Evolutionary conservation across 2,113 vertebrate genomes (phyloP).

Genomic region (Eonycteris spelaea): DNA sequence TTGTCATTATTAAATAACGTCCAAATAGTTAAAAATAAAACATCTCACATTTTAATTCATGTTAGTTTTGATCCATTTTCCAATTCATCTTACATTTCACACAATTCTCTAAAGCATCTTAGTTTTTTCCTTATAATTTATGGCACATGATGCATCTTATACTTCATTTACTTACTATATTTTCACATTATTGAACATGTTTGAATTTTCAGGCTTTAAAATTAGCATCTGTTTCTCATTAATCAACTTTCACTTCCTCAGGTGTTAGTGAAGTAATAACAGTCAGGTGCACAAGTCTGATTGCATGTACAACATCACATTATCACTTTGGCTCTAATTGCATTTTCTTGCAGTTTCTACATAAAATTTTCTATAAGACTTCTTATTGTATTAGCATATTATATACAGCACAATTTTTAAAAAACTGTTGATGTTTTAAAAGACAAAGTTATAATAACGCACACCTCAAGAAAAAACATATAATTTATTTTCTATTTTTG

Average conservation of each 20-base stretch:
- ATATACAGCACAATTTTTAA: neutral
- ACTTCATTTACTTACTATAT: constrained; percentile 36
- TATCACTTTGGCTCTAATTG: constrained; percentile 42
- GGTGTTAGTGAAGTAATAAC: constrained; percentile 63
- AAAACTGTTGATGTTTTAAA: neutral
- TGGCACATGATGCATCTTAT: neutral
- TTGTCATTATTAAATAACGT: neutral
- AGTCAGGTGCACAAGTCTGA: constrained; percentile 41
- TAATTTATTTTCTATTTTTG: neutral
- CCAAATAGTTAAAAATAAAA: neutral
- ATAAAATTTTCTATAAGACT: neutral
- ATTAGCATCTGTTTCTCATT: constrained; percentile 71
- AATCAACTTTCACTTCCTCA: constrained; percentile 65
- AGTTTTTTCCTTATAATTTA: neutral
- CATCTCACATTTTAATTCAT: neutral
- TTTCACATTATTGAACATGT: constrained; percentile 43
- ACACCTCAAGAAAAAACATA: neutral
- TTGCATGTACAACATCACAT: constrained; percentile 24
- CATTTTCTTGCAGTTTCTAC: constrained; percentile 6
- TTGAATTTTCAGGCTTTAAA: constrained; percentile 46
- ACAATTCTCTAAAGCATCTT: neutral
- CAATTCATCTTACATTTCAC: neutral
- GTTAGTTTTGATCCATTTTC: neutral
- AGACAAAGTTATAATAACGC: neutral
- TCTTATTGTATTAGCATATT: neutral